Conservation (phyloP, 2,888 invertebrate species). For the Leucozona laternaria region DNA sequence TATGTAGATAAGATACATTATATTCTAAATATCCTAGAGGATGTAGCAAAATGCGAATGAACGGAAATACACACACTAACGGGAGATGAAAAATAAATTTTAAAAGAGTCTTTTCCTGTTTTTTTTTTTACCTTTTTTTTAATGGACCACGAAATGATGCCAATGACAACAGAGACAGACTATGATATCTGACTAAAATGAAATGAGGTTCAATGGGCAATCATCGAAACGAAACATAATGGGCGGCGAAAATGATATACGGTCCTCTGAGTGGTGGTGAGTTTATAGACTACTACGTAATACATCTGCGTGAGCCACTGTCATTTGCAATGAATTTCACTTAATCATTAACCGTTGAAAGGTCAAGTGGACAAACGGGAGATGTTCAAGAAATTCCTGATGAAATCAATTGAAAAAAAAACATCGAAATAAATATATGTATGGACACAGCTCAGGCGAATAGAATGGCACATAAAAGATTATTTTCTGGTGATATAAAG, state of each 20-base stretch:
- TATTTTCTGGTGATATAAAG: background rate
- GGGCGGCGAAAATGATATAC: slow-evolving; percentile 7
- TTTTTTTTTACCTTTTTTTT: background rate
- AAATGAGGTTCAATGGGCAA: slow-evolving; percentile 29
- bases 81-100: background rate
- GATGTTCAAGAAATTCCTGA: background rate
- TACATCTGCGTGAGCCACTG: slow-evolving; percentile 23
- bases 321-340: slow-evolving; percentile 47
- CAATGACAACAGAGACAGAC: slow-evolving; percentile 27
- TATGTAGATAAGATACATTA: background rate
- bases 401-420: background rate
- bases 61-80: background rate
- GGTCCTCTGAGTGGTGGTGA: slow-evolving; percentile 17
- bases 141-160: slow-evolving; percentile 29
- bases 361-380: background rate
- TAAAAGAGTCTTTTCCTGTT: slow-evolving; percentile 3
- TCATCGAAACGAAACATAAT: slow-evolving; percentile 2
- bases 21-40: slow-evolving; percentile 18
- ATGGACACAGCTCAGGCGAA: background rate
- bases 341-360: slow-evolving; percentile 26
- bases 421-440: too few species aligned
- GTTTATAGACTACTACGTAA: slow-evolving; percentile 28
- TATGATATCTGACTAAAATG: slow-evolving; percentile 1
- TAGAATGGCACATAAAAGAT: background rate
- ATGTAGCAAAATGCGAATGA: slow-evolving; percentile 5